These are phyloP conservation scores for Itoplectis maculator DNA, from an alignment of 2,888 invertebrate species.

Conservation along the genomic window DNA sequence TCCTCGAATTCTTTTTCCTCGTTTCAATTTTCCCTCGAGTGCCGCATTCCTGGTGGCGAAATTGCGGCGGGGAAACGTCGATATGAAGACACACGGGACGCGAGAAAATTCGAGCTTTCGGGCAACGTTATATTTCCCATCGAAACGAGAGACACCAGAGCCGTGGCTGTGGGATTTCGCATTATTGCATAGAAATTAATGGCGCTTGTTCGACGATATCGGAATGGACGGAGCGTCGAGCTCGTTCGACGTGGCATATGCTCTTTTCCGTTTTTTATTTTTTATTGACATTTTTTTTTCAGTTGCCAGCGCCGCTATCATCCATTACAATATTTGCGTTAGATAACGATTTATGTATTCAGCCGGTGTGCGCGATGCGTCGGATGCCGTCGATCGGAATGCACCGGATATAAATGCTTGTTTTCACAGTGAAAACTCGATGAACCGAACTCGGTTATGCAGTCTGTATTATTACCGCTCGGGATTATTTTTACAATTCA, in stretches of 20 bases:
- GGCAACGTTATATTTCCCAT: constrained; percentile 1
- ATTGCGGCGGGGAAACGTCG: background rate
- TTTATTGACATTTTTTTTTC: constrained; percentile 18
- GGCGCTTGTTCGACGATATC: constrained; percentile 15
- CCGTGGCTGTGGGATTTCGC: background rate
- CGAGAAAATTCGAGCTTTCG: background rate
- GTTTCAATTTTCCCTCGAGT: background rate
- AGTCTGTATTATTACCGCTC: constrained; percentile 7
- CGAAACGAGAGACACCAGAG: background rate
- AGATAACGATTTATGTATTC: constrained; percentile 65
- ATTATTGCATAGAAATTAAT: constrained; percentile 37
- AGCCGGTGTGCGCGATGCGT: constrained; percentile 42
- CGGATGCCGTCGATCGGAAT: constrained; percentile 34
- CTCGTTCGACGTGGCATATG: constrained; percentile 33
- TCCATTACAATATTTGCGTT: constrained; percentile 63
- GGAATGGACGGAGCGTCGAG: constrained; percentile 29
- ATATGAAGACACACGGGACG: background rate
- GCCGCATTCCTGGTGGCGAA: background rate
- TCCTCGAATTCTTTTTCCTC: no score
- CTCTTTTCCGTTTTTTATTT: constrained; percentile 19
- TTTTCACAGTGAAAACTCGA: constrained; percentile 44
- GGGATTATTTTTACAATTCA: constrained; percentile 31
- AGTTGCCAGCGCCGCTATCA: constrained; percentile 33
- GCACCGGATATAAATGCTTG: constrained; percentile 19
- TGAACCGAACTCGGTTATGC: constrained; percentile 46